These are phyloP conservation scores for Epinotia demarniana DNA, from an alignment of 2,888 invertebrate genomes.

Conservation along the genomic window DNA sequence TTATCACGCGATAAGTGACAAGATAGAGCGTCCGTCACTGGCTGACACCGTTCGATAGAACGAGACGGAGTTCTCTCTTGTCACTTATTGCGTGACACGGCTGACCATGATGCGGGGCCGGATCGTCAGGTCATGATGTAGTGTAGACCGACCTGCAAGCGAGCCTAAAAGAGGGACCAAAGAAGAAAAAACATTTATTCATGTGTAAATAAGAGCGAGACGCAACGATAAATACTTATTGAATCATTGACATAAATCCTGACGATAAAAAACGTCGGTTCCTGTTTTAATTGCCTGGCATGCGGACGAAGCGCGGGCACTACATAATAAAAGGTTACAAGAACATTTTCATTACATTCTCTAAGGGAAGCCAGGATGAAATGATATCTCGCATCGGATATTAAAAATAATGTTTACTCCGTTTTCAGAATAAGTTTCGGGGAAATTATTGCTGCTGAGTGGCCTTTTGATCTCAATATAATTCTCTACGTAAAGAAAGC, in stretches of 20 bases:
- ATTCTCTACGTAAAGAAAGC: slow-evolving; percentile 8
- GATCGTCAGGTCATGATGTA: too few relatives aligned
- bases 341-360: slow-evolving; percentile 39
- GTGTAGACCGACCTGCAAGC: too few relatives aligned
- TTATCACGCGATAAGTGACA: too few relatives aligned
- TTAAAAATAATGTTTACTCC: slow-evolving; percentile 37
- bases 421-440: slow-evolving; percentile 16
- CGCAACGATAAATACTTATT: too few relatives aligned
- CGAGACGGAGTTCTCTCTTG: too few relatives aligned
- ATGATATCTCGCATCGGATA: slow-evolving; percentile 26
- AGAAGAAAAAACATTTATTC: too few relatives aligned
- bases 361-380: slow-evolving; percentile 16
- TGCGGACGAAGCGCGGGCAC: background rate
- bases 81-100: too few relatives aligned
- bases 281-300: background rate
- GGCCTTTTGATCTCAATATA: slow-evolving; percentile 29
- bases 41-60: too few relatives aligned
- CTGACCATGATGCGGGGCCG: too few relatives aligned
- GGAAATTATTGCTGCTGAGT: background rate
- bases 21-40: too few relatives aligned
- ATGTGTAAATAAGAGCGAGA: too few relatives aligned
- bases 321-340: slow-evolving; percentile 34
- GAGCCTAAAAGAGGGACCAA: too few relatives aligned
- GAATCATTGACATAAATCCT: background rate
- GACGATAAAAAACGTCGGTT: background rate